Conservation (phyloP, 2,797 vertebrate genomes). For the Hypotaenidia okinawae region DNA sequence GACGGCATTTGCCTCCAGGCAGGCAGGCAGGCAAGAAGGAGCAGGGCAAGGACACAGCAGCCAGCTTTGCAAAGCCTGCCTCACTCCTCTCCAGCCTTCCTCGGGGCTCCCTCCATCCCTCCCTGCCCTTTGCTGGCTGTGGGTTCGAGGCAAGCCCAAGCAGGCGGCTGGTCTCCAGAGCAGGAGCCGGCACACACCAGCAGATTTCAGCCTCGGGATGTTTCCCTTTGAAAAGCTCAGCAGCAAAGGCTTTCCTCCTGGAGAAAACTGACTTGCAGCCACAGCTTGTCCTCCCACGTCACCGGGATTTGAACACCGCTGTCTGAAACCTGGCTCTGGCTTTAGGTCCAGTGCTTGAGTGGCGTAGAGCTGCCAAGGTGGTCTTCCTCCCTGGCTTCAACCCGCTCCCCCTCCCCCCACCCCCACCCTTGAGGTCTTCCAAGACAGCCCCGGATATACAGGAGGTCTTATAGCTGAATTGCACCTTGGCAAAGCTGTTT, state of each 20-base stretch:
- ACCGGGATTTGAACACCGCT: neutral
- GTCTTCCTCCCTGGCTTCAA: neutral
- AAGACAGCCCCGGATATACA: neutral
- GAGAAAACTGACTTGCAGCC: neutral
- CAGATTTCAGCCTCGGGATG: neutral
- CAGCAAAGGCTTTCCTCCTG: neutral
- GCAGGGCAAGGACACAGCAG: neutral
- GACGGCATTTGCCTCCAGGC: neutral
- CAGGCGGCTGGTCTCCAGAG: neutral
- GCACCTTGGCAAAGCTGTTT: slow-evolving; percentile 35
- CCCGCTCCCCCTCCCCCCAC: neutral
- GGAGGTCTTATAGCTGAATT: neutral
- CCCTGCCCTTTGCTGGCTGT: neutral
- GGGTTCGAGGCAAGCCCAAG: neutral
- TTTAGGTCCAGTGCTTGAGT: neutral
- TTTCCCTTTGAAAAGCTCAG: neutral
- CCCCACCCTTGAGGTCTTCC: neutral
- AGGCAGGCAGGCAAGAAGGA: neutral
- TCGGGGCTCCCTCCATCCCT: neutral
- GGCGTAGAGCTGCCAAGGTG: neutral
- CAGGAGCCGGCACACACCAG: neutral
- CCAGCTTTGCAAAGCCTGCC: neutral
- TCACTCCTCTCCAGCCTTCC: neutral
- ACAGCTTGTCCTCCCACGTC: accelerated
- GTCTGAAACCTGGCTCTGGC: neutral